Evolutionary conservation across 2,113 vertebrate genomes (phyloP), one percentile per base, ranked within the genome.

Genomic region (Bubo blakistoni): DNA sequence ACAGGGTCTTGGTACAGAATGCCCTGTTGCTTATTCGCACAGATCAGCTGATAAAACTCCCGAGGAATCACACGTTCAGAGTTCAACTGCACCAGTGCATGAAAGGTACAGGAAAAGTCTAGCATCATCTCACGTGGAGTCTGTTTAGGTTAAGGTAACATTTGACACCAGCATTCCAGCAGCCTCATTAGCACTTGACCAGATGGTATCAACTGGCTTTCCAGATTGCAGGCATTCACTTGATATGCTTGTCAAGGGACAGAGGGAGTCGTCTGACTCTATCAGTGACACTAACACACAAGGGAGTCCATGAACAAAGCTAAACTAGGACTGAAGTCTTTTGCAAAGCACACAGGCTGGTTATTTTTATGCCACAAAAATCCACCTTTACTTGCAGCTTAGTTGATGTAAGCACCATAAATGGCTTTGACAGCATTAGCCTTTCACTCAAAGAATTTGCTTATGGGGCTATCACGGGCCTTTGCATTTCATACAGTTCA

Each of bases 121-220:
- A 91, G 80, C 85, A 91, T 70, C 47, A 57, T 69, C 90, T 92
- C 84, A 16, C 40, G 44, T 2, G 21, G 62, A 90, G n/a, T n/a
- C 65, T 94, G 66, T 83, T 73, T 70, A 88, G 90, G 87, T 93
- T 91, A 92, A 77, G 46, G 85, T 55, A 96, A 88, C 85, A 86
- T 89, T 95, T 89, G 94, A 95, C 93, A 96, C 61, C 32, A 82
- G 52, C 69, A 76, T 88, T 94, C 72, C 81, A 59, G 69, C 46
- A 96, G 79, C 49, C 86, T 96, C 86, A 96, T 97, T 91, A 97
- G 95, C 91, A 92, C 92, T 82, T 96, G 88, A 93, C 96, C 96
- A 97, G 96, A 95, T 96, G 93, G 94, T 70, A 96, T 93, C 86
- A 83, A 96, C 90, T 81, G 70, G 78, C 55, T 97, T 92, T 96